A percentile compares a stretch with the other conserved stretches of the same genome.
Conservation (phyloP, 1,140 invertebrate genomes). For the Hylaeus anthracinus region DNA sequence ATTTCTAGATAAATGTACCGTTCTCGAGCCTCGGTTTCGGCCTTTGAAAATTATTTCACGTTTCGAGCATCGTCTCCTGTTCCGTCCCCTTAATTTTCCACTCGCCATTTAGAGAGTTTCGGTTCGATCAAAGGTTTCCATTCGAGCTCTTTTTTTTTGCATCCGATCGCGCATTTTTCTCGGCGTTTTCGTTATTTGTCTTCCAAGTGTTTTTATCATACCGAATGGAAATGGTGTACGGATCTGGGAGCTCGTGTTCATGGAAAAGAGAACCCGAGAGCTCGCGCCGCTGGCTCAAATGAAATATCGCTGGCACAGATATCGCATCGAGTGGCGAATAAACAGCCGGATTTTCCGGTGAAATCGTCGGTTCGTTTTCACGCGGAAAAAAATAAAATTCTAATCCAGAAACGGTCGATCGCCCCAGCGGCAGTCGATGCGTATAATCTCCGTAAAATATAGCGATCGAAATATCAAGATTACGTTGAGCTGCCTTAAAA, state of each 20-base stretch:
- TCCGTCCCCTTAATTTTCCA: neutral
- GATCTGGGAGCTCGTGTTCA: neutral
- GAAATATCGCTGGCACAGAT: neutral
- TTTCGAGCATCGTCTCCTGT: neutral
- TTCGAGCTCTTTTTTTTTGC: neutral
- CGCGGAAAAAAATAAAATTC: neutral
- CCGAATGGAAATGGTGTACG: neutral
- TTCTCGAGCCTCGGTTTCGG: neutral
- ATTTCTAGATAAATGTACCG: neutral
- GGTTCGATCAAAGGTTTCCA: neutral
- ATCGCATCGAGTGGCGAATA: neutral
- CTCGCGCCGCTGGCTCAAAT: neutral
- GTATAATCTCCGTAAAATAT: too few species aligned
- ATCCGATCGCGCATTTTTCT: neutral
- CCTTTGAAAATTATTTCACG: neutral
- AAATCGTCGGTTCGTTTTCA: neutral
- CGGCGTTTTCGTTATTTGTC: neutral
- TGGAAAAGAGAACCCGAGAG: neutral
- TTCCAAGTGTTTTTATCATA: neutral
- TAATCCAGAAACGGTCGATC: too few species aligned
- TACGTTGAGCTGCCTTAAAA: too few species aligned
- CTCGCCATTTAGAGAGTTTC: neutral
- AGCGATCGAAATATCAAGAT: too few species aligned
- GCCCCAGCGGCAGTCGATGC: too few species aligned
- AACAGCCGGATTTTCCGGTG: slow-evolving; percentile 8